These are phyloP conservation scores for Tympanuchus pallidicinctus DNA, from an alignment of 2,113 vertebrate genomes.

Conservation along the genomic window DNA sequence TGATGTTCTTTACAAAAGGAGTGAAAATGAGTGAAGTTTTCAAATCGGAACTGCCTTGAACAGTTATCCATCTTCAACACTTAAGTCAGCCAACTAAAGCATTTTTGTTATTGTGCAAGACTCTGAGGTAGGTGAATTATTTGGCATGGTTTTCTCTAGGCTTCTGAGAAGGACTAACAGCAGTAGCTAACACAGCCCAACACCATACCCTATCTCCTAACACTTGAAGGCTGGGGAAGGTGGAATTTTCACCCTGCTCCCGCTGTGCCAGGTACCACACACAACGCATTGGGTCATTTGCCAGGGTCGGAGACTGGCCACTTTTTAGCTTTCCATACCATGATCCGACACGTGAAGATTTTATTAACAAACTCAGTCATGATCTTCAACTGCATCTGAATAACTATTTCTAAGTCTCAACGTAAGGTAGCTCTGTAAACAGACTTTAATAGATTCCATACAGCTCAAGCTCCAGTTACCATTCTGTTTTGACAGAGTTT, in stretches of 20 bases:
- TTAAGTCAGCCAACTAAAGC: neutral
- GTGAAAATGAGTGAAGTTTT: neutral
- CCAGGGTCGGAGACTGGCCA: neutral
- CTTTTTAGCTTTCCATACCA: neutral
- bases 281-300: conserved; percentile 1
- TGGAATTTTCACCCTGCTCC: conserved; percentile 8
- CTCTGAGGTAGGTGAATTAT: neutral
- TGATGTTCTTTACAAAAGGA: neutral
- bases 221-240: neutral
- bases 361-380: neutral
- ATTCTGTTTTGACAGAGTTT: neutral
- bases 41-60: neutral
- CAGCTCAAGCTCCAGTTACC: neutral
- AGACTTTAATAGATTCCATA: neutral
- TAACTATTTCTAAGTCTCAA: neutral
- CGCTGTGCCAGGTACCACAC: neutral
- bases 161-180: neutral
- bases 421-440: neutral
- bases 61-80: neutral
- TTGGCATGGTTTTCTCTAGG: neutral
- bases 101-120: neutral
- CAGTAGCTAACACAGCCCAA: neutral
- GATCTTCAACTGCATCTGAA: neutral
- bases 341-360: neutral
- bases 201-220: conserved; percentile 8